Conservation (phyloP, 2,888 invertebrate genomes). For the Troglohyphantes excavatus region DNA sequence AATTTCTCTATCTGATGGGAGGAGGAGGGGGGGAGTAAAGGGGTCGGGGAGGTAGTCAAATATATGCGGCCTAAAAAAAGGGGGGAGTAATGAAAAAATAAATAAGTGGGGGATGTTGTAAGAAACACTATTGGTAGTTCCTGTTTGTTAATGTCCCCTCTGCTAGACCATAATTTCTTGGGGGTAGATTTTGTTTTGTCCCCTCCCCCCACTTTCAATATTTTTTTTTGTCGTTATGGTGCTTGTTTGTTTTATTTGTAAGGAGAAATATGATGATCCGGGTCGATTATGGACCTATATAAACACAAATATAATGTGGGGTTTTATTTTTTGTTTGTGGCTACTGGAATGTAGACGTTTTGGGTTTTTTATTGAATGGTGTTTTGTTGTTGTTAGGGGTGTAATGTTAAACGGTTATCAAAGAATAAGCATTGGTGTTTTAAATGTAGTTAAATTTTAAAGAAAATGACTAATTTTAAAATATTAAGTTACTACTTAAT, state of each 20-base stretch:
- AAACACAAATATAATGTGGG: not conserved
- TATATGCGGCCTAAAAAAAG: conserved; percentile 30
- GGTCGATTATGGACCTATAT: conserved; percentile 3
- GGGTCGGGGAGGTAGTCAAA: conserved; percentile 8
- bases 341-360: not conserved
- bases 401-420: too few species aligned
- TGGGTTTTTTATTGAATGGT: too few species aligned
- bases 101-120: not conserved
- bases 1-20: not conserved
- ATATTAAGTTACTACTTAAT: too few species aligned
- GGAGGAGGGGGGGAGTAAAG: conserved; percentile 20
- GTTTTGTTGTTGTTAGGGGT: too few species aligned
- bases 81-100: conserved; percentile 34
- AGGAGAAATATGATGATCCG: conserved; percentile 12
- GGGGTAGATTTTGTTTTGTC: conserved; percentile 42
- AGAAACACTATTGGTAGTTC: conserved; percentile 74
- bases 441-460: too few species aligned
- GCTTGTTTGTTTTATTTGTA: conserved; percentile 22
- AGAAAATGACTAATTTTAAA: too few species aligned
- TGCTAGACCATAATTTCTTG: conserved; percentile 51
- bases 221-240: not conserved
- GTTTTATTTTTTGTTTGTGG: not conserved
- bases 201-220: not conserved
- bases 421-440: too few species aligned
- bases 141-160: conserved; percentile 72